Base-by-base conservation (phyloP, 1,140 invertebrate species). In the Philotrypesis tridentata region DNA sequence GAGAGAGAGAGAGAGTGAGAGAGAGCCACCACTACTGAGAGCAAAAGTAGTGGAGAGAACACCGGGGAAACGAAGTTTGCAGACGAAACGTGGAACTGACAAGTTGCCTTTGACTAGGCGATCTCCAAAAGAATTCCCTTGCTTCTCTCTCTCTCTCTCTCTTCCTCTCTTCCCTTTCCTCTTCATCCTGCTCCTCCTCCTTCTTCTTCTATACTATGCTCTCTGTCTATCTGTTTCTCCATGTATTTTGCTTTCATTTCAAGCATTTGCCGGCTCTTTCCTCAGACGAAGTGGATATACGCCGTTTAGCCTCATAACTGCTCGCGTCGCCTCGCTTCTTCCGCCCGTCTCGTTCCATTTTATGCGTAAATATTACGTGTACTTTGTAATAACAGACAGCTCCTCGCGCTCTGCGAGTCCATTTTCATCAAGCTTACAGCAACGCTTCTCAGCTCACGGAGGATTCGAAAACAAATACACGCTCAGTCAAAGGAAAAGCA, bases 101-200 rank as follows among this genome's bases (percentile, higher is more conserved):
- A 82, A 84, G 77, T 82, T 82, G 82, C 80, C 83, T 84, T 84
- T 84, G 83, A 82, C 80, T 82, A 63, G 29, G 40, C 70, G 71
- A 78, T 79, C 79, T 80, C 60, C 43, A 6, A 12, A 25, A 60
- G 55, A 79, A 79, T 65, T 80, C 48, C 60, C 27, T 81, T 72
- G 61, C 40, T 25, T 55, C 37, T 55, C 61, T 55, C 60, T 17
- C 29, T 37, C 12, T 48, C 63, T 23, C 29, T 48, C 33, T 48
- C 61, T 55, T 31, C 17, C 29, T 37, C 12, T 48, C 63, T 33
- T 40, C 29, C 25, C 27, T 67, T 31, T 31, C 21, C 31, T 43
- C 14, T 17, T 60, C 65, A n/a, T 48, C 31, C 27, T 21, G 33
- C n/a, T 27, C 21, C 37, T 40, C 29, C 9, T 71, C 21, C 68